Conservation (phyloP, 2,888 invertebrate species). For the Eristalis arbustorum region DNA sequence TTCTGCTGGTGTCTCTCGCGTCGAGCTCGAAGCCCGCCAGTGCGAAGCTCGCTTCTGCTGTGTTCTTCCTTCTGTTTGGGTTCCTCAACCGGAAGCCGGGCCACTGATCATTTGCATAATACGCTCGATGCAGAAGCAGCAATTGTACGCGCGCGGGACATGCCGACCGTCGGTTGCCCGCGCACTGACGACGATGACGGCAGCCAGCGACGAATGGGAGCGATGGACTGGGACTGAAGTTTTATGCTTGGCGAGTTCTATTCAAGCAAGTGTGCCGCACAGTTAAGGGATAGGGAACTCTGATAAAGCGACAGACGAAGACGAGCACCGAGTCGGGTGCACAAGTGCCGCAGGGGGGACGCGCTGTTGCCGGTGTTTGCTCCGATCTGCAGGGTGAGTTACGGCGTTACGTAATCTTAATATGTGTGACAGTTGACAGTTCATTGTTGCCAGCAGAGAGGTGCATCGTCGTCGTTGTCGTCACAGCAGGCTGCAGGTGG, state of each 20-base stretch:
- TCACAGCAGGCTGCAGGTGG: slow-evolving; percentile 59
- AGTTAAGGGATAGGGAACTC: slow-evolving; percentile 61
- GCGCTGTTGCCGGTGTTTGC: background rate
- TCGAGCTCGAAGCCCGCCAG: background rate
- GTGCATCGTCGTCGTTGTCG: slow-evolving; percentile 40
- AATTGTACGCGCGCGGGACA: slow-evolving; percentile 34
- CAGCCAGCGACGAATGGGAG: background rate
- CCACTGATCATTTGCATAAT: slow-evolving; percentile 70
- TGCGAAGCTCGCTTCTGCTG: background rate
- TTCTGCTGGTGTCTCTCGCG: background rate
- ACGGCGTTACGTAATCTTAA: slow-evolving; percentile 58
- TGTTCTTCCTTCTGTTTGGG: slow-evolving; percentile 17
- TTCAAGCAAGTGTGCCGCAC: slow-evolving; percentile 54
- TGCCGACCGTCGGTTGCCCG: background rate
- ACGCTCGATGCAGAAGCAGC: slow-evolving; percentile 43
- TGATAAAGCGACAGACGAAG: slow-evolving; percentile 44
- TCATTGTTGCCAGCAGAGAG: slow-evolving; percentile 55
- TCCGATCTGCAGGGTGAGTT: slow-evolving; percentile 17
- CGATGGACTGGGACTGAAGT: slow-evolving; percentile 37
- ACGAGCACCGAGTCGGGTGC: background rate
- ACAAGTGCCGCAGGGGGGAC: background rate
- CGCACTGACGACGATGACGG: background rate
- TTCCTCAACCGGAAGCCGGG: slow-evolving; percentile 63
- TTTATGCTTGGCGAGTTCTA: slow-evolving; percentile 48
- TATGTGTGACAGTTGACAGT: slow-evolving; percentile 68